Conservation (phyloP, 2,888 invertebrate species). For the Sarcophaga caerulescens region DNA sequence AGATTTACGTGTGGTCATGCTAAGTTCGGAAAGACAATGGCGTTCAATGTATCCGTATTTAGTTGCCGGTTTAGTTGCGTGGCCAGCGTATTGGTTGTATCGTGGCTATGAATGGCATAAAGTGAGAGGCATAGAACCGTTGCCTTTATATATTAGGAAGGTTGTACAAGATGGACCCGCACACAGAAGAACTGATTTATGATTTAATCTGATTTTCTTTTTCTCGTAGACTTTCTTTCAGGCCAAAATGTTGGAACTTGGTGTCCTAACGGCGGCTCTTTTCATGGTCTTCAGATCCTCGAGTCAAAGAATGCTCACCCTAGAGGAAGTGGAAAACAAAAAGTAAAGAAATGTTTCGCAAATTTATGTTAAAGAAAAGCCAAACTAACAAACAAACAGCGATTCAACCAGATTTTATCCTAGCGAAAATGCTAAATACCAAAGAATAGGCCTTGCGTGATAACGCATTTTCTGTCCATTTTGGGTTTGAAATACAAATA, state of each 20-base stretch:
- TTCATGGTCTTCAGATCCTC: slow-evolving; percentile 19
- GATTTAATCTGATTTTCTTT: neutral
- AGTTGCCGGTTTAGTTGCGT: slow-evolving; percentile 71
- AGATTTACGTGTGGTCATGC: slow-evolving; percentile 70
- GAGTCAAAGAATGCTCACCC: neutral
- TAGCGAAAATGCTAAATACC: no score
- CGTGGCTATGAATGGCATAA: slow-evolving; percentile 73
- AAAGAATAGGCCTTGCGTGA: no score
- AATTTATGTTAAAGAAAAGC: no score
- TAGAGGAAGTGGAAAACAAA: slow-evolving; percentile 3
- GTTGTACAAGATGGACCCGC: slow-evolving; percentile 36
- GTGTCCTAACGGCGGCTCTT: slow-evolving; percentile 72
- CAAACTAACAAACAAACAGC: no score
- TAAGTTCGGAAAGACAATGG: slow-evolving; percentile 65
- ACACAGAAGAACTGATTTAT: neutral
- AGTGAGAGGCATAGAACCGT: slow-evolving; percentile 69
- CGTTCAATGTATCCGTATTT: slow-evolving; percentile 71
- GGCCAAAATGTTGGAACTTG: slow-evolving; percentile 73
- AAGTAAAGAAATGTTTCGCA: neutral
- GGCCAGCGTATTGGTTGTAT: slow-evolving; percentile 74
- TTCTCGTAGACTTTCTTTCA: slow-evolving; percentile 73
- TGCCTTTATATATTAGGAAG: slow-evolving; percentile 73
- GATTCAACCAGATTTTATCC: no score
- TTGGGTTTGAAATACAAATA: no score
- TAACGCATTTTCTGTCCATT: no score